Evolutionary conservation across 2,113 vertebrate genomes (phyloP), one percentile per base, ranked within the genome.

Genomic region (Agapornis roseicollis): DNA sequence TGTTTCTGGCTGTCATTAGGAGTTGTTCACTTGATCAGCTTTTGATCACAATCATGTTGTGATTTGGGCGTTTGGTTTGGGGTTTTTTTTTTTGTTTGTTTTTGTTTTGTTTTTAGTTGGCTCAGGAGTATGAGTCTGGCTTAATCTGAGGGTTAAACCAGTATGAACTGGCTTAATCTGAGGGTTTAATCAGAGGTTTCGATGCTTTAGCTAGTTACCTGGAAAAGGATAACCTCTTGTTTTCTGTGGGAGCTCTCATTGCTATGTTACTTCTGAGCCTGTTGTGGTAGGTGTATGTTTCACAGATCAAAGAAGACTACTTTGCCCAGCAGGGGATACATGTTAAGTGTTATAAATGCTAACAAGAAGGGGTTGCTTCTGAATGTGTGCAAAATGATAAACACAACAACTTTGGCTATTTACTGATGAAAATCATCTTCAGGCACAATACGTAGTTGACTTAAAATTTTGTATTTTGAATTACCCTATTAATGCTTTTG

Each of bases 141-240:
- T 78, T 47, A 68, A 58, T 63, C 47, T 68, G 53, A 31, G 39
- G 12, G 12, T 11, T 53, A 29, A 37, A 47, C 78, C 7, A 35
- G 53, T 55, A 33, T 10, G 13, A 39, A 25, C 39, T 66, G 29
- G 11, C 13, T 78, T 47, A 68, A 58, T 63, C 47, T 68, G 53
- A 31, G 39, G 12, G 12, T 11, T 53, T 33, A 37, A 47, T 81
- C 7, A 35, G 53, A 33, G 29, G n/a, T 39, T 63, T 41, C 41
- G 58, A 9, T 66, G 7, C 52, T 64, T 85, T 64, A n/a, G 13
- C 4, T 12, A 14, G 2, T 41, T 46, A 35, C 46, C 25, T 68
- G 64, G 41, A 10, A 56, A 61, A 61, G 37, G 22, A 33, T 31
- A 66, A 35, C 44, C 13, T 18, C 22, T 20, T 0, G 0, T 28